phyloP scores from a whole-genome alignment of 2,797 vertebrate genomes.

The Phoxinus dragarum region DNA sequence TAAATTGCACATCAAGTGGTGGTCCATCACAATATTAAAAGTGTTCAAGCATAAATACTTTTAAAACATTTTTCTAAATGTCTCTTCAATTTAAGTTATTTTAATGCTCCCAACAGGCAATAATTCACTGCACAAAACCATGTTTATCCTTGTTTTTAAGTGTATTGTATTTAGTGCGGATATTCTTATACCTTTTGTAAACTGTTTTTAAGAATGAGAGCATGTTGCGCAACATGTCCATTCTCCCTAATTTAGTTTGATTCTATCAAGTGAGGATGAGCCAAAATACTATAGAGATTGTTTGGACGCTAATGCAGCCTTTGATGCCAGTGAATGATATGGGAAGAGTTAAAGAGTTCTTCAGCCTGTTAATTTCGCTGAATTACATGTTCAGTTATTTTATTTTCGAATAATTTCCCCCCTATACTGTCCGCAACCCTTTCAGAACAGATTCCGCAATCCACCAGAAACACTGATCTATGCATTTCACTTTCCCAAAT shows the following conservation, averaged over 20 bases:
- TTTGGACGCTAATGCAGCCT: neutral
- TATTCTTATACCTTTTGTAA: neutral
- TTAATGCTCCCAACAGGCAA: neutral
- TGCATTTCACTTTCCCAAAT: slow-evolving; percentile 33
- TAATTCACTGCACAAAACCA: neutral
- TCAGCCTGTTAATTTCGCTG: neutral
- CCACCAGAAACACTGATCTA: slow-evolving; percentile 53
- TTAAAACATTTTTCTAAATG: neutral
- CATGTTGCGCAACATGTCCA: neutral
- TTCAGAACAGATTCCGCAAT: slow-evolving; percentile 20
- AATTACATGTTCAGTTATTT: neutral
- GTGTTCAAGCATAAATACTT: neutral
- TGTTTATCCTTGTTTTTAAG: neutral
- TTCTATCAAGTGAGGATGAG: neutral
- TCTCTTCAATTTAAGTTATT: neutral
- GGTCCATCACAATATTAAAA: neutral
- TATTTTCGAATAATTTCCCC: neutral
- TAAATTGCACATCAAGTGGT: neutral
- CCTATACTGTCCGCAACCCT: neutral
- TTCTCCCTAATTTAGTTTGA: neutral
- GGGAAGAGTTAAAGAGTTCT: neutral
- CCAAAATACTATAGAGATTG: neutral
- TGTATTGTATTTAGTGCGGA: neutral
- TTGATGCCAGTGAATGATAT: neutral
- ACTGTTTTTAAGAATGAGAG: neutral